Evolutionary conservation across 1,140 invertebrate species (phyloP).

Genomic region (Rhizoglyphus robini): DNA sequence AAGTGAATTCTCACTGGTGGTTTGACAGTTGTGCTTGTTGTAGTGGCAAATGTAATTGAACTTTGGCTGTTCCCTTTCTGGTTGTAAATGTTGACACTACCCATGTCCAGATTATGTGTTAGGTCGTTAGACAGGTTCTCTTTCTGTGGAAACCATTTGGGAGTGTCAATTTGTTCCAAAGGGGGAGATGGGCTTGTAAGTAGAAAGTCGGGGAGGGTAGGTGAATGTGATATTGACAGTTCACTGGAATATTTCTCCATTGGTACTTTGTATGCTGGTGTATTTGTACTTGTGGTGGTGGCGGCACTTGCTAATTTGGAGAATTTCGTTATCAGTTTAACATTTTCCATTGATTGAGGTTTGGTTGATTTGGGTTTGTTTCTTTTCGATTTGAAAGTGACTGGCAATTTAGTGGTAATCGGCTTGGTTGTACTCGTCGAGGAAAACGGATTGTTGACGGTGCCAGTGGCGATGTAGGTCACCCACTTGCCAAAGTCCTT

Average conservation of each 20-base stretch:
- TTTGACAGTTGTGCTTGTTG: neutral
- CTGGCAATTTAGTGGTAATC: neutral
- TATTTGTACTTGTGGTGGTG: neutral
- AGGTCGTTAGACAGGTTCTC: neutral
- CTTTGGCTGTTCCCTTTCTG: neutral
- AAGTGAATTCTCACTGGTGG: neutral
- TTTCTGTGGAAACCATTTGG: neutral
- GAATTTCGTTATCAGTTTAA: too few relatives aligned
- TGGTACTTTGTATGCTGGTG: too few relatives aligned
- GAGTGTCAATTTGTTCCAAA: neutral
- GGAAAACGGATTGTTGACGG: neutral
- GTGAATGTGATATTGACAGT: neutral
- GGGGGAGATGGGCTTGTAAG: too few relatives aligned
- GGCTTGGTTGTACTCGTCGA: neutral
- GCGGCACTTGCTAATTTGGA: too few relatives aligned
- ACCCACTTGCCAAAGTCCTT: too few relatives aligned
- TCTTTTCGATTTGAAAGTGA: neutral
- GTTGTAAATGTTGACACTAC: conserved; percentile 2
- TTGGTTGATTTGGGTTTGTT: neutral
- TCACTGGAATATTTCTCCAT: neutral
- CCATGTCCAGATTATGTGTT: neutral
- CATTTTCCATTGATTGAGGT: neutral
- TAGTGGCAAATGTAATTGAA: too few relatives aligned
- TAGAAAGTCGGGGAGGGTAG: too few relatives aligned
- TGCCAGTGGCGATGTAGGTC: too few relatives aligned